A percentile compares a stretch with the other conserved stretches of the same genome.
Conservation (phyloP, 2,113 vertebrate genomes). For the Nothocercus nigrocapillus region DNA sequence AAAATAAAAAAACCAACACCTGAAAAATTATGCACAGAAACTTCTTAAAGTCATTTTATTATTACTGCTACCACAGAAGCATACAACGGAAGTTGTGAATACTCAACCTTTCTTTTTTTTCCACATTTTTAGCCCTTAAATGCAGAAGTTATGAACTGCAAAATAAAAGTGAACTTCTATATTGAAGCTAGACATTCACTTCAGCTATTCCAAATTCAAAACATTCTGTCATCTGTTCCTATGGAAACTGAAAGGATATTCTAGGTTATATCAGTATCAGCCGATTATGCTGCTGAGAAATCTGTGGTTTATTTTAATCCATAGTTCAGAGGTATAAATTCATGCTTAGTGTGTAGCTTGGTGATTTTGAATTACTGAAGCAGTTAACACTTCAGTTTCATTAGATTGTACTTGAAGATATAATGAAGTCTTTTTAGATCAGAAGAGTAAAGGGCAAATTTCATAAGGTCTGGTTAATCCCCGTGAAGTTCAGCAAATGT, state of each 20-base stretch:
- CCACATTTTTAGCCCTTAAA: background rate
- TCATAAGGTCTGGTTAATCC: background rate
- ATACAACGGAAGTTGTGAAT: background rate
- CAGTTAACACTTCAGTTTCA: slow-evolving; percentile 27
- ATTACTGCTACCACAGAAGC: background rate
- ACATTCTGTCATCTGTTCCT: slow-evolving; percentile 75
- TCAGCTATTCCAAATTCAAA: slow-evolving; percentile 67
- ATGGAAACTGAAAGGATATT: slow-evolving; percentile 79
- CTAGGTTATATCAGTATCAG: slow-evolving; percentile 76
- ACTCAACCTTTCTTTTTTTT: background rate
- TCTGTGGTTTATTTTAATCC: slow-evolving; percentile 76
- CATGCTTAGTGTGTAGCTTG: slow-evolving; percentile 37
- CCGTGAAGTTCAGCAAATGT: background rate
- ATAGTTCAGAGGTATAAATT: slow-evolving; percentile 63
- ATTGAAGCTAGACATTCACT: slow-evolving; percentile 51
- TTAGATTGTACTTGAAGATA: slow-evolving; percentile 47
- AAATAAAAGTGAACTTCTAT: slow-evolving; percentile 45
- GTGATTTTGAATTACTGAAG: slow-evolving; percentile 54
- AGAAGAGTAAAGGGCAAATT: slow-evolving; percentile 1
- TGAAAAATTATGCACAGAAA: background rate
- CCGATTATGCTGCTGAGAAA: slow-evolving; percentile 69
- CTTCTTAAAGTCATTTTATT: background rate
- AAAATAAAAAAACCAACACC: background rate
- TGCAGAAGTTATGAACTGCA: slow-evolving; percentile 1
- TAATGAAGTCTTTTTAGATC: slow-evolving; percentile 11